phyloP scores from a whole-genome alignment of 2,113 vertebrate species.

The Heterotilapia buettikoferi region DNA sequence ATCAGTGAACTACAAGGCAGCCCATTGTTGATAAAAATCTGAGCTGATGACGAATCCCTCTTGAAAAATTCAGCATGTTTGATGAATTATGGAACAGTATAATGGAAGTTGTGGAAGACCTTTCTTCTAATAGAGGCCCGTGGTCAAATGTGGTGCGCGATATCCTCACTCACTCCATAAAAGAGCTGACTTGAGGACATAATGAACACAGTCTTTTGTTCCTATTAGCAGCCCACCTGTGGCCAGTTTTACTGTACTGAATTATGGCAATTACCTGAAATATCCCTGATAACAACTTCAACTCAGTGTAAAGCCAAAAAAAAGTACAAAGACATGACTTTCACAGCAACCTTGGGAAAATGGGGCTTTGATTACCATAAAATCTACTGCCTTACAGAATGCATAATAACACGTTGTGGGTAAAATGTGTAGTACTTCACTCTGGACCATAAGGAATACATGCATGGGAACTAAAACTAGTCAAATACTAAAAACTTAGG shows the following conservation, averaged over 20 bases:
- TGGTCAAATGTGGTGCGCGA: constrained; percentile 27
- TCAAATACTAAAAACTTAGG: not conserved
- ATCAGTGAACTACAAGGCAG: constrained; percentile 40
- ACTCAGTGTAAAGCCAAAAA: constrained; percentile 5
- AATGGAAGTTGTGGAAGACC: constrained; percentile 19
- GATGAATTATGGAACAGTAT: constrained; percentile 57
- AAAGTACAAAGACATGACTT: constrained; percentile 16
- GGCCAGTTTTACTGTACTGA: constrained; percentile 27
- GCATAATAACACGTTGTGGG: constrained; percentile 44
- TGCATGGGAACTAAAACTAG: constrained; percentile 14
- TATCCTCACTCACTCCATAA: constrained; percentile 3
- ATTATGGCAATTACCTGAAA: constrained; percentile 38
- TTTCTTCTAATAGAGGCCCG: constrained; percentile 11
- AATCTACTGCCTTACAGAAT: constrained; percentile 63
- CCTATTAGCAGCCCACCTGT: constrained; percentile 42
- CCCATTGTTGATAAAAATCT: constrained; percentile 43
- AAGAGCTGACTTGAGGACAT: constrained; percentile 32
- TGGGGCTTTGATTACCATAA: constrained; percentile 56
- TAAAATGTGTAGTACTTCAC: constrained; percentile 38
- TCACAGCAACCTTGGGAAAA: constrained; percentile 64
- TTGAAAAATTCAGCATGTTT: constrained; percentile 43
- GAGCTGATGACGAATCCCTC: constrained; percentile 22
- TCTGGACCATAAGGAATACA: constrained; percentile 19
- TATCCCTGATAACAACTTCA: constrained; percentile 31
- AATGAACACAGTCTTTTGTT: constrained; percentile 51